Evolutionary conservation across 2,113 vertebrate genomes (phyloP), one percentile per base, ranked within the genome.

Genomic region (Hepsetus odoe): DNA sequence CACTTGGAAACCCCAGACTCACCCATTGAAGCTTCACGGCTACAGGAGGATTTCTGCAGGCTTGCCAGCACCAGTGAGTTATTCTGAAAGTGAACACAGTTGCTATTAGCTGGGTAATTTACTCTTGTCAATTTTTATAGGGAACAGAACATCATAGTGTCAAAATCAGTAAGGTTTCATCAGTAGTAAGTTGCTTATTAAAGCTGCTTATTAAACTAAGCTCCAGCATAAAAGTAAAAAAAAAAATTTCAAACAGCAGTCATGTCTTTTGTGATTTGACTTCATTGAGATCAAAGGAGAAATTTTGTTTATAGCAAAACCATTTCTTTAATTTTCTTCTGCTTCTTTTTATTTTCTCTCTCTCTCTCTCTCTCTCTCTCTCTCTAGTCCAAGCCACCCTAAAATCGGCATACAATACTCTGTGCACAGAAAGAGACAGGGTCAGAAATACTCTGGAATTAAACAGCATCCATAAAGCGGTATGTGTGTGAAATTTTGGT

Each of bases 1-100:
- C 95, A 95, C 84, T 89, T 93, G 0, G 93, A 97, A 82, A 93
- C 92, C 22, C 91, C 94, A 42, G 96, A 98, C 84, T 95, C 92
- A 1, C 85, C 95, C 5, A 91, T 94, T 74, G 95, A 98, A 49
- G 96, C 96, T 82, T 93, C 94, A 74, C 97, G 95, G 87, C 94
- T 99, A 90, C 98, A 98, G 84, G 97, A 98, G 80, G 96, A 99
- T 55, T 94, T 99, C 86, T 98, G 94, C 88, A 94, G 93, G 0
- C 72, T 98, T 51, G 96, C 98, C 76, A 91, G 93, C 69, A 95
- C 94, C 92, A 92, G 98, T 99, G 89, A 91, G 91, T 82, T 5
- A 44, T 3, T 28, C 5, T 14, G 4, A 24, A 26, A 42, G 13
- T 62, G 18, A 22, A 46, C 46, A 16, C n/a, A 30, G 55, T 46